These are phyloP conservation scores for Tichodroma muraria DNA, from an alignment of 2,113 vertebrate genomes.

Conservation along the genomic window DNA sequence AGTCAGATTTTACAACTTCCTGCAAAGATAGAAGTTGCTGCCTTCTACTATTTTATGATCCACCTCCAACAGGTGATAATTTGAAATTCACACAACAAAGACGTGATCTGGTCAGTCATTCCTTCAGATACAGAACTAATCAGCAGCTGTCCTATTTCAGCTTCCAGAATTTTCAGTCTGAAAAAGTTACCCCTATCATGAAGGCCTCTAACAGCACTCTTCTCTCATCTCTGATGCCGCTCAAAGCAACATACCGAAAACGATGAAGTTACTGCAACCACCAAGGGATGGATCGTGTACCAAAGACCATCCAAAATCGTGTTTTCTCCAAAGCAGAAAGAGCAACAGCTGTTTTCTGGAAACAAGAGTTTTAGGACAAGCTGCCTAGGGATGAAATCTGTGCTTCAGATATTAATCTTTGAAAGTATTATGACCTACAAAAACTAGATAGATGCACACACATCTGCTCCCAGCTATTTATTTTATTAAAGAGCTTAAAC, in stretches of 20 bases:
- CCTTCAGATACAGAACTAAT: background rate
- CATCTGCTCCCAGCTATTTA: background rate
- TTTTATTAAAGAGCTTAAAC: background rate
- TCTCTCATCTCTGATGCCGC: background rate
- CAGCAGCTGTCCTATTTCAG: conserved; percentile 14
- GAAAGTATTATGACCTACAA: background rate
- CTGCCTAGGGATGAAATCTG: background rate
- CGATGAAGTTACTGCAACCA: background rate
- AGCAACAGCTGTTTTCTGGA: background rate
- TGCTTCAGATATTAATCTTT: background rate
- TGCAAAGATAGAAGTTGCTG: background rate
- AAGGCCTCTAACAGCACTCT: background rate
- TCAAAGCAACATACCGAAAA: background rate
- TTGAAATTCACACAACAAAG: background rate
- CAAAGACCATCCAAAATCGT: background rate
- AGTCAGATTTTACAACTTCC: background rate
- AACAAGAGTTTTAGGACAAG: background rate
- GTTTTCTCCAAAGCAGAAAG: background rate
- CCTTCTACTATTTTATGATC: background rate
- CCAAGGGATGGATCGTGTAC: background rate
- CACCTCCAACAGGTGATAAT: background rate
- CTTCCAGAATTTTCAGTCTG: background rate
- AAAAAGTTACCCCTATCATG: background rate
- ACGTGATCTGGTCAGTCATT: background rate
- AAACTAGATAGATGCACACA: background rate